Evolutionary conservation across 2,888 invertebrate genomes (phyloP).

Genomic region (Hipparchia sbordonii): DNA sequence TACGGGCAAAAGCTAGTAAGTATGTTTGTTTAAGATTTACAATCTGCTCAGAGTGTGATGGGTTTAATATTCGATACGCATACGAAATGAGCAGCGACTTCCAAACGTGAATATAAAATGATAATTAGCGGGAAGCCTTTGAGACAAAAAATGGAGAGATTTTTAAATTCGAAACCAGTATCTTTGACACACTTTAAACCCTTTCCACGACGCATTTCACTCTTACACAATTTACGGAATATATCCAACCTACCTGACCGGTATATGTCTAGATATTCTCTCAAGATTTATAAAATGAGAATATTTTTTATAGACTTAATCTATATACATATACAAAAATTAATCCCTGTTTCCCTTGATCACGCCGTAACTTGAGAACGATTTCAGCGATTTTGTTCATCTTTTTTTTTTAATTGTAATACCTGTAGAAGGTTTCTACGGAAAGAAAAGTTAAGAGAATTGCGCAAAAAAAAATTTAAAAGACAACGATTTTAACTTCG

Average conservation of each 20-base stretch:
- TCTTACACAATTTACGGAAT: constrained; percentile 37
- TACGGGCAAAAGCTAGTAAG: not conserved
- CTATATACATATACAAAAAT: too few relatives aligned
- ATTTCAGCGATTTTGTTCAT: too few relatives aligned
- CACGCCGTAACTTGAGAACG: too few relatives aligned
- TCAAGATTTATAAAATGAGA: constrained; percentile 3
- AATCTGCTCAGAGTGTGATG: constrained; percentile 11
- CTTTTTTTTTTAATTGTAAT: too few relatives aligned
- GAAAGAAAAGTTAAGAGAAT: too few relatives aligned
- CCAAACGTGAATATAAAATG: constrained; percentile 33
- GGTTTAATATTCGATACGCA: constrained; percentile 19
- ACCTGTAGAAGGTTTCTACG: too few relatives aligned
- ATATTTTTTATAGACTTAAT: too few relatives aligned
- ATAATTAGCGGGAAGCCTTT: constrained; percentile 34
- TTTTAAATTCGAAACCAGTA: constrained; percentile 45
- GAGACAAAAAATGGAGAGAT: constrained; percentile 41
- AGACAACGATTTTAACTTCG: too few relatives aligned
- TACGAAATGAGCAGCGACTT: constrained; percentile 29
- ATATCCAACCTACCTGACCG: not conserved
- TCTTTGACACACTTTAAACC: constrained; percentile 43
- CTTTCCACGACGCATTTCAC: constrained; percentile 41
- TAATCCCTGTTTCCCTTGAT: too few relatives aligned
- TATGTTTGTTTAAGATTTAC: constrained; percentile 14
- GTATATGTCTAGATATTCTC: constrained; percentile 2
- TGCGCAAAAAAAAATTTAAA: too few relatives aligned